Percentiles rank a stretch among this genome's conserved stretches.
Conservation (phyloP, 2,888 invertebrate genomes). For the Acanthosoma haemorrhoidale region DNA sequence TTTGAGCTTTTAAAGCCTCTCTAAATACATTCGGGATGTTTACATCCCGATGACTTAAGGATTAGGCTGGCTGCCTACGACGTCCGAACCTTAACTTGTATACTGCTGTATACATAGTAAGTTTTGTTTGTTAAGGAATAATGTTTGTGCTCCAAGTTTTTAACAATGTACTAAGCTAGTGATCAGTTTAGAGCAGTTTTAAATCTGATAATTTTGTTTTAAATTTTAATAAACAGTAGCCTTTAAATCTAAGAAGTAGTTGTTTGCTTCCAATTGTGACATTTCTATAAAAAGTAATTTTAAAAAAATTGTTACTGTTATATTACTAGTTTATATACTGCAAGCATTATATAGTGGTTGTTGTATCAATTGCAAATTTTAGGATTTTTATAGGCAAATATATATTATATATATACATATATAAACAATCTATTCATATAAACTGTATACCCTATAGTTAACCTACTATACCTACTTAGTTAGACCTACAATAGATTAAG, state of each 20-base stretch:
- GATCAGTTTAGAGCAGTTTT: slow-evolving; percentile 21
- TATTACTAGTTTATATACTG: slow-evolving; percentile 26
- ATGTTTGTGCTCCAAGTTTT: slow-evolving; percentile 31
- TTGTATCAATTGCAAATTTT: slow-evolving; percentile 29
- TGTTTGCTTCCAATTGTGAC: slow-evolving; percentile 27
- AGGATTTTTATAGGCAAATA: slow-evolving; percentile 28
- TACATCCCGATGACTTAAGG: no score
- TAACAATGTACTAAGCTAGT: slow-evolving; percentile 30
- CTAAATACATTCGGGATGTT: no score
- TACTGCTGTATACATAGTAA: slow-evolving; percentile 24
- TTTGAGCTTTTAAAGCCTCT: no score
- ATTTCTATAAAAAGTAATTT: slow-evolving; percentile 28
- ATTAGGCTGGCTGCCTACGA: no score
- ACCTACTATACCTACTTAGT: no score
- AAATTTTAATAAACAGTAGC: slow-evolving; percentile 10
- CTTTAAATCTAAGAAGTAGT: slow-evolving; percentile 21
- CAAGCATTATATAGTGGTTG: slow-evolving; percentile 26
- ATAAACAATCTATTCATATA: no score
- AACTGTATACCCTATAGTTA: no score
- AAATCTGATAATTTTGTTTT: slow-evolving; percentile 12
- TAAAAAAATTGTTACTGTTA: slow-evolving; percentile 23
- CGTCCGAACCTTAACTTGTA: no score
- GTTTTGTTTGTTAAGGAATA: slow-evolving; percentile 27
- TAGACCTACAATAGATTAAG: no score
- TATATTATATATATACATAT: slow-evolving; percentile 26